Conservation (phyloP, 2,797 vertebrate species). For the Sebastiscus tertius region DNA sequence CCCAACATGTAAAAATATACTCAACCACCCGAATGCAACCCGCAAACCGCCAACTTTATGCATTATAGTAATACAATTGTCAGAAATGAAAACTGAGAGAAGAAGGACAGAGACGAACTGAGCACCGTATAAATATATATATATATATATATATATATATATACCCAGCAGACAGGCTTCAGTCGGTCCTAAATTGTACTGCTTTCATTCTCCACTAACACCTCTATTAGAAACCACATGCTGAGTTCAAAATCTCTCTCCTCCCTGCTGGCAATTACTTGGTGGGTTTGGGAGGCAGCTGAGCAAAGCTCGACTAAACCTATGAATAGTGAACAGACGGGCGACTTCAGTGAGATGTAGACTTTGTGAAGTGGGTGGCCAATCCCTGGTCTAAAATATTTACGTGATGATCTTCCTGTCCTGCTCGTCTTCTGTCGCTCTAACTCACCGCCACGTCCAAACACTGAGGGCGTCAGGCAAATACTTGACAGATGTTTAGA, state of each 20-base stretch:
- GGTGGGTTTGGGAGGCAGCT: background rate
- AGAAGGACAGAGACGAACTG: background rate
- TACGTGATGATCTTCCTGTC: constrained; percentile 33
- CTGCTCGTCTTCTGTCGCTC: constrained; percentile 6
- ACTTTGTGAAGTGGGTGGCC: constrained; percentile 37
- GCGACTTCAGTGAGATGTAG: background rate
- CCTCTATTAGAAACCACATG: constrained; percentile 39
- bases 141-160: too few relatives aligned
- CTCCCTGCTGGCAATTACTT: constrained; percentile 22
- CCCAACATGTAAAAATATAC: background rate
- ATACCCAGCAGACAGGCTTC: constrained; percentile 9
- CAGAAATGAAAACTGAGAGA: background rate
- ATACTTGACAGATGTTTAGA: constrained; percentile 27
- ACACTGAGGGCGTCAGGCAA: constrained; percentile 9
- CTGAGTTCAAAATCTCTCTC: constrained; percentile 32
- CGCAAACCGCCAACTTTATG: background rate
- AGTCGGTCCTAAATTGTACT: constrained; percentile 18
- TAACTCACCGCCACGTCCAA: constrained; percentile 11
- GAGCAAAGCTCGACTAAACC: constrained; percentile 24
- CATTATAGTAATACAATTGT: background rate
- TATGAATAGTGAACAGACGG: background rate
- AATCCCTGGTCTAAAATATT: constrained; percentile 44
- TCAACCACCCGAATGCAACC: background rate
- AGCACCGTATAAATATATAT: background rate
- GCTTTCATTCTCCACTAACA: constrained; percentile 2